Percentiles rank a stretch among this genome's conserved stretches.
These are phyloP conservation scores for Tolypeutes matacus DNA, from an alignment of 2,797 vertebrate species.

Conservation along the genomic window DNA sequence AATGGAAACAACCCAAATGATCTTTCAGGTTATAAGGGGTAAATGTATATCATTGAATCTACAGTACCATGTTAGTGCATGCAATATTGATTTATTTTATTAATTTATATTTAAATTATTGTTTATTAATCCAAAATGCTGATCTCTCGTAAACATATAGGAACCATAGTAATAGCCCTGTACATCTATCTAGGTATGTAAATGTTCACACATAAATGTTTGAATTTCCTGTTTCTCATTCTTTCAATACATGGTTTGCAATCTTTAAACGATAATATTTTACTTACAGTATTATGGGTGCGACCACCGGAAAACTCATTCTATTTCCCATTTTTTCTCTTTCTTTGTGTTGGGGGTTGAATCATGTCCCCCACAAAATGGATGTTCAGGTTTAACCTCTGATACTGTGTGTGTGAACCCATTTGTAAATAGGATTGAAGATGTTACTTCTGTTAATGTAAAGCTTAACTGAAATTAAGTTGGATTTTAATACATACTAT, in stretches of 20 bases:
- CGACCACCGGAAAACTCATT: no score
- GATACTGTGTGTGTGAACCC: no score
- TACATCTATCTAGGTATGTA: not conserved
- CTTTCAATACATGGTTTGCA: not conserved
- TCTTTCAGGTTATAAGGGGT: not conserved
- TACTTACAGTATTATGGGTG: not conserved
- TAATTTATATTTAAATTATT: not conserved
- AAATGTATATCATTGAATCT: not conserved
- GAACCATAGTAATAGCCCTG: not conserved
- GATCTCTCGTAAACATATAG: not conserved
- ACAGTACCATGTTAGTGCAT: not conserved
- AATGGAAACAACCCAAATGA: not conserved
- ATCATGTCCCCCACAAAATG: no score
- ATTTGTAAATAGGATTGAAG: no score
- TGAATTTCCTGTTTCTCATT: not conserved
- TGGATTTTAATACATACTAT: no score
- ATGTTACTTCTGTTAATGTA: no score
- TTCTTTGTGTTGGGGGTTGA: no score
- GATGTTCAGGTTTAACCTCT: no score
- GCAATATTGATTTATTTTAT: not conserved
- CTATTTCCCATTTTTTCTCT: no score
- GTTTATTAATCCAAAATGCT: not conserved
- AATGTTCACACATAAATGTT: not conserved
- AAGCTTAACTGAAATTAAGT: no score
- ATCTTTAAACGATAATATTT: not conserved